A percentile compares a stretch with the other conserved stretches of the same genome.
These are phyloP conservation scores for Vidua chalybeata DNA, from an alignment of 2,113 vertebrate genomes.

Conservation along the genomic window DNA sequence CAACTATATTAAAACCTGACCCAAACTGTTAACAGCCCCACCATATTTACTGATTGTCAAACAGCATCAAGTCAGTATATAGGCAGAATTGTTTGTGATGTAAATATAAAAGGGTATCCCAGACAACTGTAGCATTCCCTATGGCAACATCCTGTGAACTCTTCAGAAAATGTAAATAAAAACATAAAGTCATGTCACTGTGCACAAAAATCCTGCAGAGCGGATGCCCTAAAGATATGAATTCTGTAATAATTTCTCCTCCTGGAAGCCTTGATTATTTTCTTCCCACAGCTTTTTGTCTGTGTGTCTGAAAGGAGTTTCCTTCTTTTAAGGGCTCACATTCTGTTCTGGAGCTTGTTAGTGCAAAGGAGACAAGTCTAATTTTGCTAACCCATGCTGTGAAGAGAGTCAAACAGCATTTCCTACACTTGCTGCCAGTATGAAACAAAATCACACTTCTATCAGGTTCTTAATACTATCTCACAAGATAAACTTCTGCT, in stretches of 20 bases:
- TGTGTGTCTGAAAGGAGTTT: slow-evolving; percentile 15
- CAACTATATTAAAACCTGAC: slow-evolving; percentile 23
- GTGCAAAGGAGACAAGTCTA: slow-evolving; percentile 38
- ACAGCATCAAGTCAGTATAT: neutral
- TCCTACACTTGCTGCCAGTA: slow-evolving; percentile 18
- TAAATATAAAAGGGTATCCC: slow-evolving; percentile 50
- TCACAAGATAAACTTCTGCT: slow-evolving; percentile 43
- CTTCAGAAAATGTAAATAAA: slow-evolving; percentile 71
- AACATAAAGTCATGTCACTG: slow-evolving; percentile 37
- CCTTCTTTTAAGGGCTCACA: slow-evolving; percentile 25
- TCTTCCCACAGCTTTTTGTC: slow-evolving; percentile 10
- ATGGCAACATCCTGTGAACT: slow-evolving; percentile 67
- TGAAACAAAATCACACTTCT: slow-evolving; percentile 56
- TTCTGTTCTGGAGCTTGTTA: slow-evolving; percentile 52
- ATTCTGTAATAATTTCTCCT: slow-evolving; percentile 8
- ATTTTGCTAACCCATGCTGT: slow-evolving; percentile 45
- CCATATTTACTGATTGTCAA: slow-evolving; percentile 2
- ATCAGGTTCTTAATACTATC: slow-evolving; percentile 48
- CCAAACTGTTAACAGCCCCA: neutral
- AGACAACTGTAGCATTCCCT: slow-evolving; percentile 68
- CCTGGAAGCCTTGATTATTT: neutral
- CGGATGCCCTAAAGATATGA: neutral
- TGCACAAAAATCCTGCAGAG: neutral
- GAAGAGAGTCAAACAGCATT: slow-evolving; percentile 23
- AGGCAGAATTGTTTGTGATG: neutral